phyloP scores from a whole-genome alignment of 2,888 invertebrate species.

The Drosophila glabriapex region DNA sequence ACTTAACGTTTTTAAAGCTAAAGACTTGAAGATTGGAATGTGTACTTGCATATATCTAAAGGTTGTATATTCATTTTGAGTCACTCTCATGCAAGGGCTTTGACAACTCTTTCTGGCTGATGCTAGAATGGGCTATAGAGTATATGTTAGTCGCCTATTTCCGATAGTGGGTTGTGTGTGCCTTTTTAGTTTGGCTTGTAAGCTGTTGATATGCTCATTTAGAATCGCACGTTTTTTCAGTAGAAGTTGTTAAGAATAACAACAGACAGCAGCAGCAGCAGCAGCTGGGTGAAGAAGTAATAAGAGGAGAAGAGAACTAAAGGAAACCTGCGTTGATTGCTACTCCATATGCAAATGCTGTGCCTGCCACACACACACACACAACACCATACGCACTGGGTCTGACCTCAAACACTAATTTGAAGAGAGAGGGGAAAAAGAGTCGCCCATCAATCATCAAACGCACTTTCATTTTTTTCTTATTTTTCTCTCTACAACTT shows the following conservation, averaged over 20 bases:
- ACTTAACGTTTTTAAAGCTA: background rate
- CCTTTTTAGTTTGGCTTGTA: slow-evolving; percentile 61
- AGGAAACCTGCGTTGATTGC: slow-evolving; percentile 52
- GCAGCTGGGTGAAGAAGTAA: slow-evolving; percentile 15
- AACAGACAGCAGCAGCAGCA: slow-evolving; percentile 27
- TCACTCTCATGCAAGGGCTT: background rate
- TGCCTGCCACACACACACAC: slow-evolving; percentile 25
- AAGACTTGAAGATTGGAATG: background rate
- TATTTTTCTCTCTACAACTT: slow-evolving; percentile 10
- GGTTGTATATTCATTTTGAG: background rate
- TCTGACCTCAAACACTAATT: slow-evolving; percentile 67
- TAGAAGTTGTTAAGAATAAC: slow-evolving; percentile 75
- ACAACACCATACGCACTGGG: slow-evolving; percentile 38
- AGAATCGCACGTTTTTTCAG: slow-evolving; percentile 82
- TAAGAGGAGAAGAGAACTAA: background rate
- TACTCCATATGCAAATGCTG: slow-evolving; percentile 63
- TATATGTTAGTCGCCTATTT: background rate
- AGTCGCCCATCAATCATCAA: slow-evolving; percentile 69
- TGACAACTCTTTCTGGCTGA: background rate
- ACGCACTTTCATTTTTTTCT: slow-evolving; percentile 73
- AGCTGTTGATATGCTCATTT: slow-evolving; percentile 81
- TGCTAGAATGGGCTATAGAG: background rate
- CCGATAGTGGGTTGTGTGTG: slow-evolving; percentile 28
- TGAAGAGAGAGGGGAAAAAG: slow-evolving; percentile 17
- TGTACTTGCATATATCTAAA: background rate